These are phyloP conservation scores for Pseudomugil tenellus DNA, from an alignment of 2,797 vertebrate genomes.

Conservation along the genomic window DNA sequence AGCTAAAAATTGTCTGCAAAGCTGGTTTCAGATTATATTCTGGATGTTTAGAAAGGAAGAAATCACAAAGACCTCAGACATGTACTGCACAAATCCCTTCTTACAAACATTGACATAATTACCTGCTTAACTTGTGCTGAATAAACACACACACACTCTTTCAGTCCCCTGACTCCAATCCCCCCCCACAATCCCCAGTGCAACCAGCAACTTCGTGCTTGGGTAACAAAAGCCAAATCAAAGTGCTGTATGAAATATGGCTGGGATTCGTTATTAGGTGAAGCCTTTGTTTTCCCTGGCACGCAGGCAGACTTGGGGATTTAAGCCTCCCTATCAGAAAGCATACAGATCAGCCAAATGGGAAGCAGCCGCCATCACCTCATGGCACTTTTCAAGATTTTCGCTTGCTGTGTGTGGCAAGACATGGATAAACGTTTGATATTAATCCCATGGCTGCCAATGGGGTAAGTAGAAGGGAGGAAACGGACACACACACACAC, in stretches of 20 bases:
- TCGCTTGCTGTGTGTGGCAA: constrained; percentile 15
- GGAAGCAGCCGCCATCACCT: constrained; percentile 33
- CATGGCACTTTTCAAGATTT: constrained; percentile 48
- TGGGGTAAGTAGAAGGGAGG: not conserved
- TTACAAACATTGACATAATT: constrained; percentile 36
- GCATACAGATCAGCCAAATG: constrained; percentile 63
- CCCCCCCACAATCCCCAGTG: constrained; percentile 26
- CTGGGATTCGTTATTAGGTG: constrained; percentile 65
- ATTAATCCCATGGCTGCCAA: not conserved
- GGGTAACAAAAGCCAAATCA: constrained; percentile 57
- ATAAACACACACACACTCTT: constrained; percentile 42
- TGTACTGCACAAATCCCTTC: constrained; percentile 12
- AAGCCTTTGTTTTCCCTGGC: constrained; percentile 68
- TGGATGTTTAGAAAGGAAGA: constrained; percentile 15
- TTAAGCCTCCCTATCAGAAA: constrained; percentile 57
- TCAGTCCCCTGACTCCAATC: constrained; percentile 48
- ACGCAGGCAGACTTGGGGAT: constrained; percentile 46
- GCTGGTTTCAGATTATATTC: constrained; percentile 17
- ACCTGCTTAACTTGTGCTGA: constrained; percentile 22
- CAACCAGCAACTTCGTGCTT: constrained; percentile 36
- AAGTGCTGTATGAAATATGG: constrained; percentile 65
- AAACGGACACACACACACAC: too few relatives aligned
- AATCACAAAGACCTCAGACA: not conserved
- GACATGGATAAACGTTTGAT: constrained; percentile 42
- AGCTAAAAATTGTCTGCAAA: constrained; percentile 3